Base-by-base conservation (phyloP, 1,140 invertebrate genomes). In the Paracyclopina nana region DNA sequence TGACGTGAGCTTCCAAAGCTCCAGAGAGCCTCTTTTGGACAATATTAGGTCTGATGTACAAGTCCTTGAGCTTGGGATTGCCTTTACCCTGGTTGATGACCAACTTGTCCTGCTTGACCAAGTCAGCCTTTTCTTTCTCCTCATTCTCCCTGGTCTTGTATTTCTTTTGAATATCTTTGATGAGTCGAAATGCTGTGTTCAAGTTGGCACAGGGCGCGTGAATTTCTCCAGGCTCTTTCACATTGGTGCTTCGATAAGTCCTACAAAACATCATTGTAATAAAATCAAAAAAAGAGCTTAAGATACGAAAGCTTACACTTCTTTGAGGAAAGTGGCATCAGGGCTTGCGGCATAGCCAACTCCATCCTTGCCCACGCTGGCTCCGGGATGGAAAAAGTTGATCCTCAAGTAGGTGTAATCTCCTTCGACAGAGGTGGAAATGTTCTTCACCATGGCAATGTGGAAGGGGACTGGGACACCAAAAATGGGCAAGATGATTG, bases 131-230 rank as follows among this genome's bases (percentile, higher is more conserved):
- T 65, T 99, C 94, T 56, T 87, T 77, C 67, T 98, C 92, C 67
- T 99, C 94, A 1, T 90, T 88, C 67, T 98, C 95, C 52, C 92
- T 70, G 0, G 88, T 96, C 68, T 94, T 95, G 62, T 90, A 98
- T 61, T 88, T 92, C 63, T 98, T 96, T 66, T 99, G 95, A 26
- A 98, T 88, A 70, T 98, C 94, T 66, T 99, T 99, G 59, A 99
- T 98, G 6, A 97, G 69, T 51, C 92, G 73, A 64, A 94, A 96
- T 1, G 90, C 90, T 26, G 87, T 96, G 60, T 90, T 94, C 6
- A 99, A 68, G 66, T 98, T 99, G 1, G 83, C 77, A 0, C 91
- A 96, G 0, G 94, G 87, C 0, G 92, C 80, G 4, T 80, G 82
- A 43, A 94, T 73, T 69, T 97, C 91, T 45, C 94, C 94, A 9